phyloP scores from a whole-genome alignment of 2,797 vertebrate species.

The Tokudaia muenninki region DNA sequence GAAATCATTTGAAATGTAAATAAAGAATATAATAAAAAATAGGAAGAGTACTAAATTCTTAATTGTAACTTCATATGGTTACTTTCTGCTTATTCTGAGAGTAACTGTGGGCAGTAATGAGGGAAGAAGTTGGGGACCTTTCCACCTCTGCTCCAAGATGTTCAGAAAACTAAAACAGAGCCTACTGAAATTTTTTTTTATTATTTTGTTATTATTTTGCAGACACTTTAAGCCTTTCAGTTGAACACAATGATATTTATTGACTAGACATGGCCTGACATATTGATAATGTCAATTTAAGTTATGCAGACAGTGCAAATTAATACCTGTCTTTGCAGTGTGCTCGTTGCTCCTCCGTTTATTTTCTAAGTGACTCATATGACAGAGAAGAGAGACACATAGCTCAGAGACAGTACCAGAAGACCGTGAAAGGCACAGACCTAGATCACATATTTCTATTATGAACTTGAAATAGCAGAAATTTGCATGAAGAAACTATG shows the following conservation, averaged over 20 bases:
- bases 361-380: background rate
- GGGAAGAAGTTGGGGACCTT: background rate
- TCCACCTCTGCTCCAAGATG: background rate
- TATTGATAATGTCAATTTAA: background rate
- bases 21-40: background rate
- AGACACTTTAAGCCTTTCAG: background rate
- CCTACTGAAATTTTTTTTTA: background rate
- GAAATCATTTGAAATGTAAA: too few species aligned
- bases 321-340: background rate
- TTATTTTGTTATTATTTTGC: background rate
- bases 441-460: background rate
- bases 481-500: background rate
- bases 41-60: background rate
- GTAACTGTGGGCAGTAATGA: background rate
- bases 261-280: background rate
- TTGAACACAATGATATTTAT: background rate
- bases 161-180: background rate
- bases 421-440: background rate
- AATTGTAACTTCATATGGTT: background rate
- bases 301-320: background rate
- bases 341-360: background rate
- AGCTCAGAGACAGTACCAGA: background rate
- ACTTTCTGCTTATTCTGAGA: background rate
- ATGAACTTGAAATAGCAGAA: background rate
- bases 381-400: background rate